These are phyloP conservation scores for Rostratula benghalensis DNA, from an alignment of 2,113 vertebrate species.

Conservation along the genomic window DNA sequence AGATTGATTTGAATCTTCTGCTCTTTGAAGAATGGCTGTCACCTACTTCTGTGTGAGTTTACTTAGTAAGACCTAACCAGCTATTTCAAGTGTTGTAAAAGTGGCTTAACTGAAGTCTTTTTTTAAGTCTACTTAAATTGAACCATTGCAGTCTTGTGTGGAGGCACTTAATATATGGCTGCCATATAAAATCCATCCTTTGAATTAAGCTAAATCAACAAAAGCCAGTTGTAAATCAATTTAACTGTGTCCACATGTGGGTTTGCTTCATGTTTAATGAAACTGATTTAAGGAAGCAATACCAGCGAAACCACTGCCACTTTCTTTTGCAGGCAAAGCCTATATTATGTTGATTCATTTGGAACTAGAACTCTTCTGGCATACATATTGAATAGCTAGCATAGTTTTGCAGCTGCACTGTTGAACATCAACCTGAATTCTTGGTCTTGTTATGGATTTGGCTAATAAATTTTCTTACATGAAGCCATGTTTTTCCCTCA, in stretches of 20 bases:
- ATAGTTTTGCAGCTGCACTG: not conserved
- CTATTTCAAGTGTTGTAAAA: not conserved
- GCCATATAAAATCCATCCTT: not conserved
- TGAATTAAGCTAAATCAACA: not conserved
- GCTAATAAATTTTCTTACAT: not conserved
- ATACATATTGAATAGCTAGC: not conserved
- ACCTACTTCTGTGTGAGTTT: not conserved
- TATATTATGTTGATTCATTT: not conserved
- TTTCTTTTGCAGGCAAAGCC: not conserved
- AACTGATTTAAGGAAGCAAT: not conserved
- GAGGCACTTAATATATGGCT: not conserved
- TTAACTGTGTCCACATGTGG: not conserved
- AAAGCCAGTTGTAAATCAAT: not conserved
- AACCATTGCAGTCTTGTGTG: not conserved
- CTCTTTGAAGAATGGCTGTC: not conserved
- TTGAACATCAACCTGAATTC: not conserved
- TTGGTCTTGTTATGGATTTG: not conserved
- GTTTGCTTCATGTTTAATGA: conserved; percentile 6
- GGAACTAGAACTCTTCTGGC: not conserved
- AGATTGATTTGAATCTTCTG: not conserved
- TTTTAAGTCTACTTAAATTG: not conserved
- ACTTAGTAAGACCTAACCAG: not conserved
- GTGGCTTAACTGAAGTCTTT: not conserved
- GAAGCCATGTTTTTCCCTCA: not conserved
- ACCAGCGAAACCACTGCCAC: not conserved